These are phyloP conservation scores for Macquaria australasica DNA, from an alignment of 2,113 vertebrate species.

Conservation along the genomic window DNA sequence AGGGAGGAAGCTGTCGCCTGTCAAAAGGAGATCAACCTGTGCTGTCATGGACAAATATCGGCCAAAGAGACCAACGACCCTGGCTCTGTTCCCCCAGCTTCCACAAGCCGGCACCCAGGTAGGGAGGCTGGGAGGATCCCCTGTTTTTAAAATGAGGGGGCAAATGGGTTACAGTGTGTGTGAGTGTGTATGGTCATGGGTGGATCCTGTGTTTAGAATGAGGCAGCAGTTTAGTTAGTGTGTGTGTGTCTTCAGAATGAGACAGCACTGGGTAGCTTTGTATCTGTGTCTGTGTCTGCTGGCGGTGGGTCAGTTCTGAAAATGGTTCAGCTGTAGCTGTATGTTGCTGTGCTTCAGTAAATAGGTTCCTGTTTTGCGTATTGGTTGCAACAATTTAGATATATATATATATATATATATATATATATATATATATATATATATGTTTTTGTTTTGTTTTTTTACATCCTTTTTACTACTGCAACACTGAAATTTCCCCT, in stretches of 20 bases:
- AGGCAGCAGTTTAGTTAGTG: slow-evolving; percentile 24
- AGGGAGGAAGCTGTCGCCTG: slow-evolving; percentile 63
- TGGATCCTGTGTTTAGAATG: slow-evolving; percentile 31
- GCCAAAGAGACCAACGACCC: slow-evolving; percentile 94
- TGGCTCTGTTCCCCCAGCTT: slow-evolving; percentile 94
- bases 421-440: too few species aligned
- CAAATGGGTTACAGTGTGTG: slow-evolving; percentile 9
- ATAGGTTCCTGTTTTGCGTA: neutral
- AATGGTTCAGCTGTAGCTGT: slow-evolving; percentile 7
- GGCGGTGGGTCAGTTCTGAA: slow-evolving; percentile 30
- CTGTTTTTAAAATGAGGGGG: neutral
- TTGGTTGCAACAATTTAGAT: too few species aligned
- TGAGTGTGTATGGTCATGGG: slow-evolving; percentile 18
- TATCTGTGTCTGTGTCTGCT: slow-evolving; percentile 27
- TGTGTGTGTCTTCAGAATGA: slow-evolving; percentile 52
- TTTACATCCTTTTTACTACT: too few species aligned
- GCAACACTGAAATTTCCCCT: too few species aligned
- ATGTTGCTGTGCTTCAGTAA: neutral
- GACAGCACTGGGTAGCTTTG: slow-evolving; percentile 33
- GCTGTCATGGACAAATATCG: slow-evolving; percentile 91
- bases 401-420: too few species aligned
- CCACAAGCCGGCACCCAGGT: slow-evolving; percentile 92
- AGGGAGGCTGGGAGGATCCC: slow-evolving; percentile 58
- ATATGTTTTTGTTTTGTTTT: too few species aligned
- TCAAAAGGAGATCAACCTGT: slow-evolving; percentile 63